Evolutionary conservation across 2,797 vertebrate species (phyloP), one percentile per base, ranked within the genome.

Genomic region (Hybognathus amarus): DNA sequence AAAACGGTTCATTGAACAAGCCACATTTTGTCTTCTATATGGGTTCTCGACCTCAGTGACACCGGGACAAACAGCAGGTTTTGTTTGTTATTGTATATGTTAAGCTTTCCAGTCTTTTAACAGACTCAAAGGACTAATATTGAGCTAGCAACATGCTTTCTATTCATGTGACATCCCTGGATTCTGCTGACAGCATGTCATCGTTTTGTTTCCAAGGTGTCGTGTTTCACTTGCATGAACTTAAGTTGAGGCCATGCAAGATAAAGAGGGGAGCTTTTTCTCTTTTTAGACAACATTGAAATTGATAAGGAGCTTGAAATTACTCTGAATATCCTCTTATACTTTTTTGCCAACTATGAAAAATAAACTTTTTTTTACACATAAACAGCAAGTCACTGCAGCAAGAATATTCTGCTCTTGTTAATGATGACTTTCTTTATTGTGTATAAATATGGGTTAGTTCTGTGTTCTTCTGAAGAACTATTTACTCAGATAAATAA

Each of bases 161-260:
- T 78, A 82, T 76, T 67, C 77, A 83, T 78, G 71, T 33, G 73
- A 77, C 63, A 59, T 33, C 36, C 13, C 20, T 63, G 71, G 12
- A 42, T 80, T 82, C 52, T 86, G 77, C 80, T 88, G 83, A 86
- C 80, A 59, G n/a, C 38, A 50, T 20, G 20, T 38, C 38, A 61
- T 27, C 15, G 4, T 50, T 80, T 83, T 70, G 66, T 70, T 69
- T 38, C 24, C 24, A 54, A 74, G 81, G 82, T 83, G 52, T 83
- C 66, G 4, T 50, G 82, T 83, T 83, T 77, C 82, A 70, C 33
- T 54, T 20, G 7, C 50, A 30, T 67, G 13, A 69, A 59, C 20
- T 68, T 61, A 45, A 50, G 52, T n/a, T 36, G 52, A 69, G 64
- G 40, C 50, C 52, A 20, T 24, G 13, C 13, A 50, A 27, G 36